Conservation (phyloP, 2,888 invertebrate genomes). For the Himalopsyche kuldschensis region DNA sequence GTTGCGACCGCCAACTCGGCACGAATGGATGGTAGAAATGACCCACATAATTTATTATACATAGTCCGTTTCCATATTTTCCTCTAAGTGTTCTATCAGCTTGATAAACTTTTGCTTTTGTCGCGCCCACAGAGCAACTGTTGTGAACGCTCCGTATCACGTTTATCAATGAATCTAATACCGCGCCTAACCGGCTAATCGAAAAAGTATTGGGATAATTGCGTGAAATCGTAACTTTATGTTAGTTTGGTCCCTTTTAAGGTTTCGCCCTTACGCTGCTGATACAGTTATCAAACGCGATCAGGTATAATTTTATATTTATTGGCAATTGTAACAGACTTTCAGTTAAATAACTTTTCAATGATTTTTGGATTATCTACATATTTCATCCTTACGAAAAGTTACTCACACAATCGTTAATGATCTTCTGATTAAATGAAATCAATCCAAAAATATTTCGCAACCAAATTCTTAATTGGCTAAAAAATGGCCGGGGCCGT, state of each 20-base stretch:
- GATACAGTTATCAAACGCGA: neutral
- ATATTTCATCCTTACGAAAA: too few relatives aligned
- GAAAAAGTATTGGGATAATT: neutral
- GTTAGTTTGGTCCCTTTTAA: neutral
- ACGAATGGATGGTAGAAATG: neutral
- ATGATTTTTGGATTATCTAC: too few relatives aligned
- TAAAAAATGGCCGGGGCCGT: too few relatives aligned
- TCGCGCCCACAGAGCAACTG: neutral
- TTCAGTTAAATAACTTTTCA: neutral
- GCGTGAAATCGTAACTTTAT: neutral
- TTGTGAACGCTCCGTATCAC: neutral
- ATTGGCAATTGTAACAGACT: neutral
- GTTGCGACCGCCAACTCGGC: neutral
- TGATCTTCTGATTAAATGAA: too few relatives aligned
- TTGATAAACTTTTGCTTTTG: neutral
- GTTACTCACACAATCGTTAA: too few relatives aligned
- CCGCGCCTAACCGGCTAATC: neutral
- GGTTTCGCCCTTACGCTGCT: neutral
- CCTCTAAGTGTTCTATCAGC: slow-evolving; percentile 25
- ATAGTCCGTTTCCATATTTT: slow-evolving; percentile 12
- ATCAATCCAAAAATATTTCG: too few relatives aligned
- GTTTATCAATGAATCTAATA: neutral
- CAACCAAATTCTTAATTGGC: too few relatives aligned
- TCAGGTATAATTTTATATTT: neutral
- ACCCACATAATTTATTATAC: neutral